Conservation (phyloP, 2,888 invertebrate genomes). For the Trypoxylon attenuatum region DNA sequence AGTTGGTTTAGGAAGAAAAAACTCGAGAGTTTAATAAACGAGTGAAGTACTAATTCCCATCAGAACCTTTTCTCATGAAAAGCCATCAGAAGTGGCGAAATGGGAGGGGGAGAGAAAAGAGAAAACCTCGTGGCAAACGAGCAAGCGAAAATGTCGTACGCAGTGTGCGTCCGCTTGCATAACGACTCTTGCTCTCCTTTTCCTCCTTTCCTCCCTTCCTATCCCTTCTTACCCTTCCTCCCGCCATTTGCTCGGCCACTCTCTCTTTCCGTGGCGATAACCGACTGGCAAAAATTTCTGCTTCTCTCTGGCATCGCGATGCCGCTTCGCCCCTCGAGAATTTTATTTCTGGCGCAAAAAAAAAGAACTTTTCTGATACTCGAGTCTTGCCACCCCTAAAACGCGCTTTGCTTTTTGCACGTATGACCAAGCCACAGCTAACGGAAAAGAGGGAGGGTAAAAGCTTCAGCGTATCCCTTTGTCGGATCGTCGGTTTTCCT, state of each 20-base stretch:
- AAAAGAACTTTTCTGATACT: no score
- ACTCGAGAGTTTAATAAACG: no score
- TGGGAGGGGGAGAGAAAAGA: not conserved
- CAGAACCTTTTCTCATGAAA: no score
- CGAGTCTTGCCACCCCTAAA: no score
- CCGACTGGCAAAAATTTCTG: slow-evolving; percentile 17
- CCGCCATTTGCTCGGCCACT: not conserved
- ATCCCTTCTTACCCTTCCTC: not conserved
- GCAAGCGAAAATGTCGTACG: slow-evolving; percentile 57
- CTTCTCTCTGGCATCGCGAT: slow-evolving; percentile 16
- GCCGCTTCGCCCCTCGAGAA: slow-evolving; percentile 18
- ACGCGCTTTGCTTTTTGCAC: no score
- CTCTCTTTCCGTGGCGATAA: slow-evolving; percentile 5
- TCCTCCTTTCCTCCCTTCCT: slow-evolving; percentile 1
- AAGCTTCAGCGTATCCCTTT: no score
- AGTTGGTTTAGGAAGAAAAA: no score
- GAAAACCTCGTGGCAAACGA: no score
- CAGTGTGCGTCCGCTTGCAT: slow-evolving; percentile 42
- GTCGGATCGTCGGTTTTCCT: no score
- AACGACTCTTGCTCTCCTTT: slow-evolving; percentile 27
- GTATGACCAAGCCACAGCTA: no score
- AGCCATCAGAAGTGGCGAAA: no score
- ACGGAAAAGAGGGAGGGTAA: not conserved
- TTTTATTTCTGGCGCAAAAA: slow-evolving; percentile 4
- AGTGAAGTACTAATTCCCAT: no score